These are phyloP conservation scores for Limnephilus lunatus DNA, from an alignment of 2,888 invertebrate genomes.

Conservation along the genomic window DNA sequence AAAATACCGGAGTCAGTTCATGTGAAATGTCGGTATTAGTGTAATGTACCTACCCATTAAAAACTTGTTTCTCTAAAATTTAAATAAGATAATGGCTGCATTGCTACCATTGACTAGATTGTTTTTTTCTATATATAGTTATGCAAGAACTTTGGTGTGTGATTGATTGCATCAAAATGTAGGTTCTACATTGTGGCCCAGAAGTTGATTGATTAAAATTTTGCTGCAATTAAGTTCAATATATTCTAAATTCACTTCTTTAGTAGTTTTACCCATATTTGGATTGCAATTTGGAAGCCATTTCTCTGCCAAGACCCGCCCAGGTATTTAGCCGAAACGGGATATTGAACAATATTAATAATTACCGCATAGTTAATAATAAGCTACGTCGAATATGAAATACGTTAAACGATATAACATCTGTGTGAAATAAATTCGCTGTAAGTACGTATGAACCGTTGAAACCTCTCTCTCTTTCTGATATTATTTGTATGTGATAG, in stretches of 20 bases:
- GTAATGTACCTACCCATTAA: too few relatives aligned
- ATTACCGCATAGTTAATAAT: not conserved
- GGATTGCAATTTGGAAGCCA: not conserved
- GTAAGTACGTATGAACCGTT: not conserved
- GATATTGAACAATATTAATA: not conserved
- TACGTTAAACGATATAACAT: not conserved
- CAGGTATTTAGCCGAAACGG: not conserved
- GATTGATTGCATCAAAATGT: constrained; percentile 2
- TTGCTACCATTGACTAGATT: not conserved
- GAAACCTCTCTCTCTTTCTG: not conserved
- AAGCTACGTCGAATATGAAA: not conserved
- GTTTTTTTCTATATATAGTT: not conserved
- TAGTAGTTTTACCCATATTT: not conserved
- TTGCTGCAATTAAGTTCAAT: not conserved
- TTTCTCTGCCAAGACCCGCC: not conserved
- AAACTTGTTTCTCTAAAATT: not conserved
- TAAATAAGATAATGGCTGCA: not conserved
- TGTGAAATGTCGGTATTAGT: too few relatives aligned
- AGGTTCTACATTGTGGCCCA: not conserved
- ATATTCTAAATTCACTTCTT: not conserved
- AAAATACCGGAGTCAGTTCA: too few relatives aligned
- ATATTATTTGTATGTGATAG: not conserved
- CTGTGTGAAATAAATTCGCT: not conserved
- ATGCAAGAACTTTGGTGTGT: not conserved
- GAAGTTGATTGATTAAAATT: not conserved